Evolutionary conservation across 2,113 vertebrate genomes (phyloP).

Genomic region (Tragelaphus buxtoni): DNA sequence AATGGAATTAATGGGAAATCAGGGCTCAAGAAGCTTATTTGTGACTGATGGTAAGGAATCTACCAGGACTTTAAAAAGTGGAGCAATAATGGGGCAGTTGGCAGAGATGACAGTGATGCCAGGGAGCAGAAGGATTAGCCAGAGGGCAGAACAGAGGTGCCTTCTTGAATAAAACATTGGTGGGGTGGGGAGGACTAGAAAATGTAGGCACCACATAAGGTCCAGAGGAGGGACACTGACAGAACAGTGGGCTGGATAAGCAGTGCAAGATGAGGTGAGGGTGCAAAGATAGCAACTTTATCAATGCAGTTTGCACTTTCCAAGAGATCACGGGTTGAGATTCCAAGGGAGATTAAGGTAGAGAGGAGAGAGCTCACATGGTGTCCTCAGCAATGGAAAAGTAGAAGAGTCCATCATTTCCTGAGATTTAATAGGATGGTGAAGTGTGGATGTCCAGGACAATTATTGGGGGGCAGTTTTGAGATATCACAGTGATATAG

Average conservation of each 20-base stretch:
- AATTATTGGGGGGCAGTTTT: neutral
- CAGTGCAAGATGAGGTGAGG: too few relatives aligned
- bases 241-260: neutral
- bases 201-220: neutral
- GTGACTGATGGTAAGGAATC: neutral
- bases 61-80: neutral
- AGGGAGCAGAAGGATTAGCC: too few relatives aligned
- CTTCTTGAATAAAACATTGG: neutral
- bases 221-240: neutral
- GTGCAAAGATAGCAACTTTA: neutral
- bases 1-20: neutral
- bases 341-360: neutral
- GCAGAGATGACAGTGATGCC: rapidly evolving
- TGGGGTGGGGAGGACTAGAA: neutral
- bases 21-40: neutral
- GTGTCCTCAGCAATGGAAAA: neutral
- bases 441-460: neutral
- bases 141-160: neutral
- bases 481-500: neutral
- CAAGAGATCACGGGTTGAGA: neutral
- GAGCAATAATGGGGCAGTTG: neutral
- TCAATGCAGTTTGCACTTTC: neutral
- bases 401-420: neutral
- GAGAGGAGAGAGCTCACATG: neutral
- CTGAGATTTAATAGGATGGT: neutral